Conservation (phyloP, 2,888 invertebrate genomes). For the Pristionchus entomophagus region DNA sequence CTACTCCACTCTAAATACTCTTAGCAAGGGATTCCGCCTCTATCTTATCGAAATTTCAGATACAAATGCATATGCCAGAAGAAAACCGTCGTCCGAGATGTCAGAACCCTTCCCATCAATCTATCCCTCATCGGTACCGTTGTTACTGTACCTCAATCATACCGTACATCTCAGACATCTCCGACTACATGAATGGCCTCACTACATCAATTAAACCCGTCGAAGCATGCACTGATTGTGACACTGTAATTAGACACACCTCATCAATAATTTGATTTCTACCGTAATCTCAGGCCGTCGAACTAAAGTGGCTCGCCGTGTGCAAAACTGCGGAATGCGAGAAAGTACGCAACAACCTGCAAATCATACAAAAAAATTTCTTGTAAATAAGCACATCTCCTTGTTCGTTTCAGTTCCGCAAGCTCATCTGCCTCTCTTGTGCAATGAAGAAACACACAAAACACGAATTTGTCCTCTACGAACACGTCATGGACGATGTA, state of each 20-base stretch:
- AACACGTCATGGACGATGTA: neutral
- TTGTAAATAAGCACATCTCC: neutral
- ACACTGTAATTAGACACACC: neutral
- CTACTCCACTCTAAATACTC: too few species aligned
- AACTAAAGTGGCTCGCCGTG: slow-evolving; percentile 3
- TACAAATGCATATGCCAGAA: slow-evolving; percentile 24
- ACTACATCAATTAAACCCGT: neutral
- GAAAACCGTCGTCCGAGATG: neutral
- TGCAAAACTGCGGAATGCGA: neutral
- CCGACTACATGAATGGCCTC: neutral
- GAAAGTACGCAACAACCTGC: neutral
- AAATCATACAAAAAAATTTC: neutral
- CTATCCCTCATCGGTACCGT: neutral
- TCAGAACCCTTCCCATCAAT: neutral
- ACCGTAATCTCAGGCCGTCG: neutral
- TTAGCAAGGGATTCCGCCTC: too few species aligned
- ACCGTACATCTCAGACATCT: neutral
- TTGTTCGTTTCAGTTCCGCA: neutral
- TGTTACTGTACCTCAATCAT: neutral
- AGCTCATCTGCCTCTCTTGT: slow-evolving; percentile 1
- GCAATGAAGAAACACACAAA: neutral
- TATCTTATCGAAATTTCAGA: neutral
- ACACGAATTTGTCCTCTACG: slow-evolving; percentile 20
- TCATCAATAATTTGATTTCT: neutral
- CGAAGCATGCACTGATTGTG: neutral